Base-by-base conservation (phyloP, 2,888 invertebrate species). In the Thalpophila matura region DNA sequence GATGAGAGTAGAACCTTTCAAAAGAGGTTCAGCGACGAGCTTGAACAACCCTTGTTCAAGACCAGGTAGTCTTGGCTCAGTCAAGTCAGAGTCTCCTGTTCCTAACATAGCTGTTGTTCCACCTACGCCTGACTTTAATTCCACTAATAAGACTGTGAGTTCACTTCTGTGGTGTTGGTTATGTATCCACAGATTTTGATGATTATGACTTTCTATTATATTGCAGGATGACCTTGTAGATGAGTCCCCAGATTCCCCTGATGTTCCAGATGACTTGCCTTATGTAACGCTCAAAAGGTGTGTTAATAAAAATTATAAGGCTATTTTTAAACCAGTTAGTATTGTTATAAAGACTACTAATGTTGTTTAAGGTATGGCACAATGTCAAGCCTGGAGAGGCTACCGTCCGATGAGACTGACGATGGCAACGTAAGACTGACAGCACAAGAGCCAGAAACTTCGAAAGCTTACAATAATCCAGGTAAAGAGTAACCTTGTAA, bases 21-120 rank as follows among this genome's bases (percentile, higher is more conserved):
- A 91, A 61, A 85, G 90, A 79, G 78, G 84, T 60, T 85, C 91
- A 12, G 78, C 80, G 14, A 64, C 85, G 29, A 89, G 79, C 69
- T 63, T 87, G 47, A 88, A 85, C 61, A 91, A 86, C 49, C 69
- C 84, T 35, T 93, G 85, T 86, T 96, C 80, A 82, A 96, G 79
- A 92, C 96, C 90, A 62, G 95, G 80, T 89, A 93, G 90, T 79
- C 87, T 94, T 59, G 86, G 89, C 59, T 91, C 93, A 31, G 77
- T 86, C 22, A 91, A 91, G 58, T 92, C 91, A 16, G 93, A 93
- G 75, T 93, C 94, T 64, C 91, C 92, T 62, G 93, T 97, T 74
- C 97, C 97, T 60, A 97, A 96, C 82, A 97, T 97, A 82, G 96
- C 97, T 43, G 96, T 97, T 64, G 95, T 97, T 60, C 97, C 97